A percentile compares a stretch with the other conserved stretches of the same genome.
Evolutionary conservation across 2,888 invertebrate species (phyloP).

Genomic region (Cryptus viduatorius): DNA sequence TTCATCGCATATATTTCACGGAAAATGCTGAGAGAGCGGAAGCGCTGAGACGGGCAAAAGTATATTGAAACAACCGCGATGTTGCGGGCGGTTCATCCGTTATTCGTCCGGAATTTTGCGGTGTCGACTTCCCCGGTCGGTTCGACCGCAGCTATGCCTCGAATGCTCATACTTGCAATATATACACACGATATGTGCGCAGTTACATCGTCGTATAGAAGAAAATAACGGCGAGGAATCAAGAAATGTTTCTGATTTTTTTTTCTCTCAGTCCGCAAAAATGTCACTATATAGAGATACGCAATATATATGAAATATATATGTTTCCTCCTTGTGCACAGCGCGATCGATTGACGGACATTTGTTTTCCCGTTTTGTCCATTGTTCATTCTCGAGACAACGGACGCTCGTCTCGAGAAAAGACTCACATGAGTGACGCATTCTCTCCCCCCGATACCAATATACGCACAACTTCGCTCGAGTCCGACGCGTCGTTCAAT

Average conservation of each 20-base stretch:
- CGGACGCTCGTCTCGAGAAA: slow-evolving; percentile 13
- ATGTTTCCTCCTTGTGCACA: neutral
- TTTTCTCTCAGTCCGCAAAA: slow-evolving; percentile 4
- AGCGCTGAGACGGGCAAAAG: slow-evolving; percentile 56
- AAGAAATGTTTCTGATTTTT: neutral
- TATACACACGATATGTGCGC: neutral
- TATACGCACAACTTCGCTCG: slow-evolving; percentile 18
- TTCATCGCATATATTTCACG: slow-evolving; percentile 25
- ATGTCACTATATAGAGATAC: neutral
- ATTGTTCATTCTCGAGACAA: slow-evolving; percentile 56
- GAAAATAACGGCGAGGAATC: neutral
- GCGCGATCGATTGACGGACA: slow-evolving; percentile 40
- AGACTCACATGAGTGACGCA: slow-evolving; percentile 46
- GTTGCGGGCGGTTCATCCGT: slow-evolving; percentile 68
- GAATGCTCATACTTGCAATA: neutral
- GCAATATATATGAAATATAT: neutral
- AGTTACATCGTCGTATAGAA: neutral
- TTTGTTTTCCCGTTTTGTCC: slow-evolving; percentile 55
- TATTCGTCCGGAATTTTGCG: slow-evolving; percentile 74
- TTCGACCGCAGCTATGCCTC: slow-evolving; percentile 38
- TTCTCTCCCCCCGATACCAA: neutral
- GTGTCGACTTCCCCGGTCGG: slow-evolving; percentile 59
- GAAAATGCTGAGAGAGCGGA: slow-evolving; percentile 63
- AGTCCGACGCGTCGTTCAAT: slow-evolving; percentile 7
- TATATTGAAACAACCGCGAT: slow-evolving; percentile 40